phyloP scores from a whole-genome alignment of 2,888 invertebrate species.

The Bembecia ichneumoniformis region DNA sequence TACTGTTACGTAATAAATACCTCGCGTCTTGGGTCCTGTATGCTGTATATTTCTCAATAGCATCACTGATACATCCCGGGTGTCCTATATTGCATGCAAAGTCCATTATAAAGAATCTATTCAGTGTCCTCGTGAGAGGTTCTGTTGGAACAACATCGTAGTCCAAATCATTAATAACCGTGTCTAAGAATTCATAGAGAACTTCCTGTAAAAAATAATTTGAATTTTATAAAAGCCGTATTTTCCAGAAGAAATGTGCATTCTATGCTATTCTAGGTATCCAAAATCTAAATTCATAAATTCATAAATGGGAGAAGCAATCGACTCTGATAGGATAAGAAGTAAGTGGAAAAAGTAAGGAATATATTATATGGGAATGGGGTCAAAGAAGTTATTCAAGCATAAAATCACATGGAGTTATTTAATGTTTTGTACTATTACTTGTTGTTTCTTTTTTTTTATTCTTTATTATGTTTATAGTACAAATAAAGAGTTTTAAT shows the following conservation, averaged over 20 bases:
- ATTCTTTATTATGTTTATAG: no score
- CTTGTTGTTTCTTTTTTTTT: no score
- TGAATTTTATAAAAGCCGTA: no score
- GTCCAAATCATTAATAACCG: slow-evolving; percentile 35
- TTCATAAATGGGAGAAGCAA: no score
- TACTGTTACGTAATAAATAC: slow-evolving; percentile 16
- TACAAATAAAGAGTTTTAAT: no score
- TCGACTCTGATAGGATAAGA: no score
- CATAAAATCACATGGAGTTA: no score
- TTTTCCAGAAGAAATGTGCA: neutral
- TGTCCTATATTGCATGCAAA: slow-evolving; percentile 78
- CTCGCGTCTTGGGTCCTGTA: slow-evolving; percentile 19
- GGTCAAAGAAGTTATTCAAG: no score
- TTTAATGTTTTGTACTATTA: no score
- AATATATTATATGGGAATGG: no score
- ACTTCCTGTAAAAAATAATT: slow-evolving; percentile 25
- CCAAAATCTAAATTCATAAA: no score
- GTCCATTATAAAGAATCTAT: slow-evolving; percentile 55
- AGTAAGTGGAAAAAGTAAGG: no score
- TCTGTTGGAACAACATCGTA: slow-evolving; percentile 36
- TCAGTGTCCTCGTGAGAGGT: slow-evolving; percentile 36
- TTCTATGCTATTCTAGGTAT: neutral
- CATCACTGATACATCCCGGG: slow-evolving; percentile 60
- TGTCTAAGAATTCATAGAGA: slow-evolving; percentile 31
- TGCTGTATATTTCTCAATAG: slow-evolving; percentile 33